These are phyloP conservation scores for Hycleus cichorii DNA, from an alignment of 1,140 invertebrate genomes.

Conservation along the genomic window DNA sequence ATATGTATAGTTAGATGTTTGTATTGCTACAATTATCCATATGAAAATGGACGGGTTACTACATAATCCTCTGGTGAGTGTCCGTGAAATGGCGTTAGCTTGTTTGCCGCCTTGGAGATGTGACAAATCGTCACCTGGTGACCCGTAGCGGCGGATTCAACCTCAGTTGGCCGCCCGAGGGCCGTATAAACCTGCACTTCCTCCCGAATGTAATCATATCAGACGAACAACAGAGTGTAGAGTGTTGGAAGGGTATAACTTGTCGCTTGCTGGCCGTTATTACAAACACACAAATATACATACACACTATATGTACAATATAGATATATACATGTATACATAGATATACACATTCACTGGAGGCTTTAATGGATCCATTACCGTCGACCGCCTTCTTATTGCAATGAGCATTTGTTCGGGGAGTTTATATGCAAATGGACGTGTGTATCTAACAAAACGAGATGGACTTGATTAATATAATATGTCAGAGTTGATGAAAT, in stretches of 20 bases:
- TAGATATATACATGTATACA: too few species aligned
- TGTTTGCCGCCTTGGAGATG: slow-evolving; percentile 37
- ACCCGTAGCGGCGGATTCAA: slow-evolving; percentile 31
- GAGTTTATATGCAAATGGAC: slow-evolving; percentile 23
- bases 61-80: slow-evolving; percentile 22
- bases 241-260: not conserved
- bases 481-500: too few species aligned
- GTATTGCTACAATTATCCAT: too few species aligned
- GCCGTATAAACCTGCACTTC: slow-evolving; percentile 30
- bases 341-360: not conserved
- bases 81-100: slow-evolving; percentile 35
- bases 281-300: too few species aligned
- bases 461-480: too few species aligned
- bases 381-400: slow-evolving; percentile 24
- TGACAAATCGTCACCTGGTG: slow-evolving; percentile 40
- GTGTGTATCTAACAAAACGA: not conserved
- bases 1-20: too few species aligned
- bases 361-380: slow-evolving; percentile 33
- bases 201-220: slow-evolving; percentile 32
- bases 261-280: too few species aligned
- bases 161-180: slow-evolving; percentile 27
- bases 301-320: too few species aligned
- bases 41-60: too few species aligned
- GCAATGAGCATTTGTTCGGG: slow-evolving; percentile 18
- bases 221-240: slow-evolving; percentile 19